Evolutionary conservation across 2,888 invertebrate species (phyloP).

Genomic region (Xylota sylvarum): DNA sequence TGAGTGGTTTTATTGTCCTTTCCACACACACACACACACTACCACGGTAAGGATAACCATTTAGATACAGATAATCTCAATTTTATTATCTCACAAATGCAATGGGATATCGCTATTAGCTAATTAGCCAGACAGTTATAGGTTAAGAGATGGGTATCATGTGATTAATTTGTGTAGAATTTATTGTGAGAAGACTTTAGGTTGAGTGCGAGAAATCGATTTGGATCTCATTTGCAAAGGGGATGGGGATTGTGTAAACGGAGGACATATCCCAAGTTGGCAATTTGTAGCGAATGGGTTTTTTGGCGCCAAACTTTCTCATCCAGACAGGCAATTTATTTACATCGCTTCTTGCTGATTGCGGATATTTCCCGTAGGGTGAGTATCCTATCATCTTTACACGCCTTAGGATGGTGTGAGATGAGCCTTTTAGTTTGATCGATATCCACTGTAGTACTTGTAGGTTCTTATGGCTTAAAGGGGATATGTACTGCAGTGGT

Average conservation of each 20-base stretch:
- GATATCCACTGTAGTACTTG: no score
- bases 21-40: not conserved
- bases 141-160: constrained; percentile 11
- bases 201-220: not conserved
- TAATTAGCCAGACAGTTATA: constrained; percentile 28
- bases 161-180: constrained; percentile 9
- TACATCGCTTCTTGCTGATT: not conserved
- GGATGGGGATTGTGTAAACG: no score
- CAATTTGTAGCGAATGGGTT: not conserved
- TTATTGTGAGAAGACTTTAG: constrained; percentile 2
- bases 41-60: not conserved
- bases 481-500: no score
- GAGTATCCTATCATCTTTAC: no score
- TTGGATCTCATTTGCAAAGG: not conserved
- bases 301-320: not conserved
- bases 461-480: no score
- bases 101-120: constrained; percentile 34
- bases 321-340: not conserved
- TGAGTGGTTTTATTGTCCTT: not conserved
- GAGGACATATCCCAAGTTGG: no score
- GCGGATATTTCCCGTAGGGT: not conserved
- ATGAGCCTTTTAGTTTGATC: no score
- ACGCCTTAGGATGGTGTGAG: no score
- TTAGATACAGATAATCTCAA: constrained; percentile 8
- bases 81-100: constrained; percentile 25